Evolutionary conservation across 53 echinoderm and acorn worm genomes (phyloP).

Genomic region (Luidia sarsii): DNA sequence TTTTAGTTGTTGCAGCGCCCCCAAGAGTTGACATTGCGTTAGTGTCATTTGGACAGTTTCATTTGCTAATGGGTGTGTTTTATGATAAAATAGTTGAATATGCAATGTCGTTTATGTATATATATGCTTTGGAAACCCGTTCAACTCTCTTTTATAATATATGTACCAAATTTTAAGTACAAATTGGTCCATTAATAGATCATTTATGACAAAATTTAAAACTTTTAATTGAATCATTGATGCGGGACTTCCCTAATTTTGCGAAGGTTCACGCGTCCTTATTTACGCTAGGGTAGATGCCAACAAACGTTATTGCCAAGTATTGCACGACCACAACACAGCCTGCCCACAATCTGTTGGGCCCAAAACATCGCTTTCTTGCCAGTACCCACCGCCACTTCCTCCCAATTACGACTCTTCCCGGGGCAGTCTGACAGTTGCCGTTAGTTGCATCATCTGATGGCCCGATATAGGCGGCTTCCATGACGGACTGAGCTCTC

Average conservation of each 20-base stretch:
- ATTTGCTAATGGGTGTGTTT: background rate
- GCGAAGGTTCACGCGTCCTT: background rate
- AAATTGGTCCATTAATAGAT: too few species aligned
- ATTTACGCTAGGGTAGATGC: background rate
- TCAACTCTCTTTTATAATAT: background rate
- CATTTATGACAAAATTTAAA: too few species aligned
- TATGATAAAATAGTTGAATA: too few species aligned
- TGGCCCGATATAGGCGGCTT: constrained; percentile 40
- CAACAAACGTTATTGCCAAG: constrained; percentile 22
- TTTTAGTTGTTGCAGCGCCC: constrained; percentile 14
- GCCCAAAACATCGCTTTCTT: constrained; percentile 18
- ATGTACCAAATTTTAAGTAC: too few species aligned
- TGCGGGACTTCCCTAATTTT: too few species aligned
- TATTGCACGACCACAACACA: constrained; percentile 24
- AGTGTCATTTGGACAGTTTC: background rate
- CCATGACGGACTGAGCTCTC: background rate
- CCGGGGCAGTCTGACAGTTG: constrained; percentile 15
- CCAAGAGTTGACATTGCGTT: constrained; percentile 9
- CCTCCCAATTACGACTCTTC: constrained; percentile 21
- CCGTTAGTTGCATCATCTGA: constrained; percentile 67
- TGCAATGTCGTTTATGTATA: too few species aligned
- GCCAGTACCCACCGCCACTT: constrained; percentile 7
- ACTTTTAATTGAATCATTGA: too few species aligned
- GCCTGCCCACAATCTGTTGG: background rate
- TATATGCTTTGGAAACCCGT: too few species aligned